A percentile compares a stretch with the other conserved stretches of the same genome.
Evolutionary conservation across 2,113 vertebrate species (phyloP).

Genomic region (Rhadina sibilatrix): DNA sequence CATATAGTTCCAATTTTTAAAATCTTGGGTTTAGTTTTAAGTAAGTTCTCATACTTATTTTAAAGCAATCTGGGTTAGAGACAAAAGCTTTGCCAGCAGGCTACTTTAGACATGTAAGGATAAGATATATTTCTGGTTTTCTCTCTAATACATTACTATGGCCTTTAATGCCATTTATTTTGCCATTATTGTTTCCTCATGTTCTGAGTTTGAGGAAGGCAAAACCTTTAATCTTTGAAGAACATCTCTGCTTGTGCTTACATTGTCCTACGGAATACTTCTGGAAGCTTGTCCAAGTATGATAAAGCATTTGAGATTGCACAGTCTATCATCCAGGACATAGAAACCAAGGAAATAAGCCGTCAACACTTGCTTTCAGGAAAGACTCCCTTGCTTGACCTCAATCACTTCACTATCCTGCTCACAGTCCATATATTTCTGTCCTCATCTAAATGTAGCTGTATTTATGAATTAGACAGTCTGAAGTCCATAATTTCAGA

Average conservation of each 20-base stretch:
- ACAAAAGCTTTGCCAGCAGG: background rate
- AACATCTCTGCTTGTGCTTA: background rate
- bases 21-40: background rate
- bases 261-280: background rate
- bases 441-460: background rate
- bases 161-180: background rate
- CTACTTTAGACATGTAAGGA: background rate
- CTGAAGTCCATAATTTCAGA: background rate
- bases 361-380: background rate
- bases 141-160: background rate
- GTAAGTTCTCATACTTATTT: background rate
- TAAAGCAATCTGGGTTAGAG: background rate
- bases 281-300: background rate
- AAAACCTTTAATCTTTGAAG: background rate
- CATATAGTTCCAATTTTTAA: background rate
- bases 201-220: background rate
- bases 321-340: background rate
- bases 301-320: background rate
- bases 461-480: background rate
- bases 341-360: background rate
- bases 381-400: background rate
- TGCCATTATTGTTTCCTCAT: background rate
- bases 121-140: background rate
- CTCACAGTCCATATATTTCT: background rate
- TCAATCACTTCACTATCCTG: background rate